phyloP scores from a whole-genome alignment of 2,113 vertebrate species.

The Tyrannus savana region DNA sequence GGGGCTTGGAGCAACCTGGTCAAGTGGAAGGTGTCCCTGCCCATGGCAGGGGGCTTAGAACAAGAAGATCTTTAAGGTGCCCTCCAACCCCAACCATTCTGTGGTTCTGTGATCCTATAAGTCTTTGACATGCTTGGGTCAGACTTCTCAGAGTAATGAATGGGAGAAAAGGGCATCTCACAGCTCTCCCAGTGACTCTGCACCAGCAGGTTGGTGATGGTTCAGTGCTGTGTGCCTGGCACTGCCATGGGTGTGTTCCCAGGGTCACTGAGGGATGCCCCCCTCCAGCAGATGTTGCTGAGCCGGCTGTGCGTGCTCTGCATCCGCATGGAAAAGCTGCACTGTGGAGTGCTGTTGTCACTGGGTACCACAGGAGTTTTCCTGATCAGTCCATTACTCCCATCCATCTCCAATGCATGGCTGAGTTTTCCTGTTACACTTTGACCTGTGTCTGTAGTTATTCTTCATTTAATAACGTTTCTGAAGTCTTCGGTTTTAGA shows the following conservation, averaged over 20 bases:
- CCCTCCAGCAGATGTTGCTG: not conserved
- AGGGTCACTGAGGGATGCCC: rapidly evolving
- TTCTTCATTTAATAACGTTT: not conserved
- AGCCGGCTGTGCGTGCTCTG: not conserved
- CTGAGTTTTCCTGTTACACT: not conserved
- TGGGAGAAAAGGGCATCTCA: not conserved
- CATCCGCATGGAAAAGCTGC: rapidly evolving
- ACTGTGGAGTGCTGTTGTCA: not conserved
- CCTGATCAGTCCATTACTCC: rapidly evolving
- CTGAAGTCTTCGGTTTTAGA: not conserved
- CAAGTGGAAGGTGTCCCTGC: not conserved
- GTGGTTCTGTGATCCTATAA: not conserved
- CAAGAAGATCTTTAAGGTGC: not conserved
- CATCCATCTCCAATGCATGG: not conserved
- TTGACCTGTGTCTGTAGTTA: not conserved
- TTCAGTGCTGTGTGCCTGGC: not conserved
- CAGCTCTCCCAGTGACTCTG: not conserved
- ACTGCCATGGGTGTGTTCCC: not conserved
- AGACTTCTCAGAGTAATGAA: rapidly evolving
- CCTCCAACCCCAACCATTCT: not conserved
- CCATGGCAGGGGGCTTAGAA: not conserved
- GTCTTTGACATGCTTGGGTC: not conserved
- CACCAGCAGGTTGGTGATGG: not conserved
- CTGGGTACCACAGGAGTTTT: not conserved
- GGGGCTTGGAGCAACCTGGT: not conserved